Conservation (phyloP, 2,888 invertebrate species). For the Lasiommata megera region DNA sequence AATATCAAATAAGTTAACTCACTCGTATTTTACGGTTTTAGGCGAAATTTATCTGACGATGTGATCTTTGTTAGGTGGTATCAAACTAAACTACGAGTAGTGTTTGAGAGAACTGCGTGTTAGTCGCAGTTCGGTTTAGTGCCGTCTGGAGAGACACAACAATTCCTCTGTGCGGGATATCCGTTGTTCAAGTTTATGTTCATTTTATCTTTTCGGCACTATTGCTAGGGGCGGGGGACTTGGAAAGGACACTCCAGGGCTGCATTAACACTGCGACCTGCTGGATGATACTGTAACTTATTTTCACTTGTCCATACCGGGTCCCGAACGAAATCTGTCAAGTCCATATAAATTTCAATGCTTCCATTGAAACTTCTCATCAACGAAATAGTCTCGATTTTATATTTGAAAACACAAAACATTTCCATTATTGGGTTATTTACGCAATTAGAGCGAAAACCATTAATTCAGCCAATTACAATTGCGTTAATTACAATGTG, state of each 20-base stretch:
- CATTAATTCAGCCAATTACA: no score
- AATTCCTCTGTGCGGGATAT: slow-evolving; percentile 77
- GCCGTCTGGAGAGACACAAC: slow-evolving; percentile 74
- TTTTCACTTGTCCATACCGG: not conserved
- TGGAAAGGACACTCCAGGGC: slow-evolving; percentile 75
- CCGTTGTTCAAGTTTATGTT: slow-evolving; percentile 79
- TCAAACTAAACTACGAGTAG: slow-evolving; percentile 12
- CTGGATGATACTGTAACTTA: slow-evolving; percentile 40
- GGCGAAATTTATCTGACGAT: no score
- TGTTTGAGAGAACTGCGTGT: slow-evolving; percentile 60
- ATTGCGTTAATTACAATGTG: no score
- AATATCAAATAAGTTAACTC: no score
- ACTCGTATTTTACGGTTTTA: no score
- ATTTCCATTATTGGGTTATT: no score
- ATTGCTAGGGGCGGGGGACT: slow-evolving; percentile 69
- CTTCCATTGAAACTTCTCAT: no score
- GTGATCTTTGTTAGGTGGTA: not conserved
- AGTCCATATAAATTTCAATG: no score
- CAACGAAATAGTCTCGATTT: no score
- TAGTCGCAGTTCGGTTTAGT: slow-evolving; percentile 47
- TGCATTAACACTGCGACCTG: slow-evolving; percentile 72
- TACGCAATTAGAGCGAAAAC: no score
- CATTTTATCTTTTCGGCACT: slow-evolving; percentile 80
- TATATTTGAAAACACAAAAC: no score
- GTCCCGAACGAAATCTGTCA: not conserved